Evolutionary conservation across 35 echinoderm and acorn worm genomes (phyloP).

Genomic region (Amphiura filiformis): DNA sequence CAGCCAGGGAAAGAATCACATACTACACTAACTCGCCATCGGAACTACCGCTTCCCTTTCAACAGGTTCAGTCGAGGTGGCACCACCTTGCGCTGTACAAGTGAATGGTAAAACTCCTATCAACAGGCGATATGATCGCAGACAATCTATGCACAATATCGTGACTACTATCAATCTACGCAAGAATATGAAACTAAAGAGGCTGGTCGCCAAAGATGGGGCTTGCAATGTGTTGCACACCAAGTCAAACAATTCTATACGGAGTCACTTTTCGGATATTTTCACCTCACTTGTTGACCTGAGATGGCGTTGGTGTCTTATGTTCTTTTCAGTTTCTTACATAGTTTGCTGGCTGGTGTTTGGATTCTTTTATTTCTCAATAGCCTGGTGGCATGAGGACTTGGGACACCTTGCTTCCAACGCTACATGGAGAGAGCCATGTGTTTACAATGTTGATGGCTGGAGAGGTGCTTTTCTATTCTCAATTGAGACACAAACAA

Average conservation of each 20-base stretch:
- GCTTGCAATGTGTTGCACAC: conserved; percentile 72
- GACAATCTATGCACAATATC: conserved; percentile 54
- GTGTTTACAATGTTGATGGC: conserved; percentile 84
- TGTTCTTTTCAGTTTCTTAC: conserved; percentile 71
- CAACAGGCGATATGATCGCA: conserved; percentile 28
- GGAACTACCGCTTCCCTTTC: background rate
- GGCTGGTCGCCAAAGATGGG: conserved; percentile 86
- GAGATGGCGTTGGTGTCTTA: conserved; percentile 81
- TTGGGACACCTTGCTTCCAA: conserved; percentile 51
- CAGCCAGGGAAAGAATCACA: background rate
- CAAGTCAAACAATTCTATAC: background rate
- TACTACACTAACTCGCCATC: background rate
- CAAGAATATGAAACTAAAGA: conserved; percentile 68
- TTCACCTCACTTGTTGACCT: conserved; percentile 91
- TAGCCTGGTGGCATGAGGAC: conserved; percentile 78
- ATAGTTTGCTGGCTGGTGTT: conserved; percentile 69
- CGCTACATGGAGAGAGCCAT: conserved; percentile 61
- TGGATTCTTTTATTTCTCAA: conserved; percentile 56
- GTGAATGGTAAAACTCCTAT: background rate
- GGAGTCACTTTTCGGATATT: conserved; percentile 60
- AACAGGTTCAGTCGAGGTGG: background rate
- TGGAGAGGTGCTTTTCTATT: conserved; percentile 86
- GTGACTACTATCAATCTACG: conserved; percentile 43
- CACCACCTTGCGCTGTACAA: background rate
- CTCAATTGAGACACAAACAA: conserved; percentile 93